phyloP scores from a whole-genome alignment of 2,888 invertebrate genomes.

The Parelbella ahira region DNA sequence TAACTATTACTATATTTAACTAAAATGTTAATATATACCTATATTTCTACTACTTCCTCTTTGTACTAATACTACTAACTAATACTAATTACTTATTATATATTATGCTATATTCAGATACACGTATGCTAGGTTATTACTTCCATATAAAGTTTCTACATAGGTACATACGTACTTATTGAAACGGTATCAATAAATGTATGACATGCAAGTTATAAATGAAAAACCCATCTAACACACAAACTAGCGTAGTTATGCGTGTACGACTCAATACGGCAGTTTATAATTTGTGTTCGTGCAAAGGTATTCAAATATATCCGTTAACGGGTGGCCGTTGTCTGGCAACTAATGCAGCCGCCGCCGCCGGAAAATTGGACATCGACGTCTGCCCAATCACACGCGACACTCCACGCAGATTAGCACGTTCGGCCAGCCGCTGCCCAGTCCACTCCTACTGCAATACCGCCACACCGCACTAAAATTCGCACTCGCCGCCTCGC shows the following conservation, averaged over 20 bases:
- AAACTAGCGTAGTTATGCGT: conserved; percentile 3
- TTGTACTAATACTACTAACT: no score
- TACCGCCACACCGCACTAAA: conserved; percentile 46
- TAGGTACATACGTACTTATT: no score
- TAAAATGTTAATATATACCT: no score
- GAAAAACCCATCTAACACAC: no score
- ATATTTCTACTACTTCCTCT: no score
- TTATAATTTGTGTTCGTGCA: conserved; percentile 26
- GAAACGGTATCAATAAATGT: no score
- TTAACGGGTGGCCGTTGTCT: conserved; percentile 60
- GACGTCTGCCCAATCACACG: conserved; percentile 75
- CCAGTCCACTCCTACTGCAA: conserved; percentile 49
- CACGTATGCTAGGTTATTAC: no score
- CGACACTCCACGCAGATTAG: conserved; percentile 78
- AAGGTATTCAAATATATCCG: conserved; percentile 50
- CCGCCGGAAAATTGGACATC: conserved; percentile 76
- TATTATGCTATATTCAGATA: no score
- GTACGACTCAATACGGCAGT: conserved; percentile 4
- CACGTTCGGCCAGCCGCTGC: conserved; percentile 41
- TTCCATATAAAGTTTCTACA: no score
- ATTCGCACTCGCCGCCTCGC: conserved; percentile 45
- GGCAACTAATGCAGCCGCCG: conserved; percentile 57
- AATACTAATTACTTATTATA: no score
- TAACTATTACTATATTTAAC: no score
- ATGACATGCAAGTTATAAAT: no score